phyloP scores from a whole-genome alignment of 2,797 vertebrate species.

The Rhabdophis nuchalis region DNA sequence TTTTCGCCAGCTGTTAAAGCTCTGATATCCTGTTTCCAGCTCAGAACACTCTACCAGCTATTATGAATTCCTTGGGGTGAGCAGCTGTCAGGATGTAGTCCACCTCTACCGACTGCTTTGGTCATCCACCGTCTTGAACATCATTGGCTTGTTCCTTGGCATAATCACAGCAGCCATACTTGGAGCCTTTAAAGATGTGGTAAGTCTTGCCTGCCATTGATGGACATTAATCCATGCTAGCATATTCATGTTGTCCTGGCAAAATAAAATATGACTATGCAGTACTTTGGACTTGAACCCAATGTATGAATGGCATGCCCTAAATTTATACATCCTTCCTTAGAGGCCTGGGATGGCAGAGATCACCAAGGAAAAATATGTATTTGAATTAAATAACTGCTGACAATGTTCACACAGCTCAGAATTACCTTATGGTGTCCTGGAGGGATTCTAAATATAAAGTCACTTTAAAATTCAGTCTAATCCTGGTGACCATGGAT shows the following conservation, averaged over 20 bases:
- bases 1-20: neutral
- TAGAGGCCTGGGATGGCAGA: neutral
- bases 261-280: neutral
- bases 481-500: neutral
- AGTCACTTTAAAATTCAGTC: neutral
- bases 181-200: constrained; percentile 89
- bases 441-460: neutral
- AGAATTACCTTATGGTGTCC: neutral
- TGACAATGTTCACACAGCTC: neutral
- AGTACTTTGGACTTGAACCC: neutral
- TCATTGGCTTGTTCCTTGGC: constrained; percentile 83
- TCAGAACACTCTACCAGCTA: constrained; percentile 74
- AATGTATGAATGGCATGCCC: neutral
- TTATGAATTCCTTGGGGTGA: constrained; percentile 84
- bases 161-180: constrained; percentile 87
- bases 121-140: constrained; percentile 84
- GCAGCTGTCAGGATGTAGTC: constrained; percentile 83
- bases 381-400: neutral
- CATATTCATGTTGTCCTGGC: neutral
- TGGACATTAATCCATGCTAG: neutral
- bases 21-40: constrained; percentile 63
- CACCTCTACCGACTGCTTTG: constrained; percentile 89
- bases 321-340: neutral
- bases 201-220: constrained; percentile 48
- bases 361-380: neutral